A percentile compares a stretch with the other conserved stretches of the same genome.
Evolutionary conservation across 2,888 invertebrate genomes (phyloP).

Genomic region (Adela reaumurella): DNA sequence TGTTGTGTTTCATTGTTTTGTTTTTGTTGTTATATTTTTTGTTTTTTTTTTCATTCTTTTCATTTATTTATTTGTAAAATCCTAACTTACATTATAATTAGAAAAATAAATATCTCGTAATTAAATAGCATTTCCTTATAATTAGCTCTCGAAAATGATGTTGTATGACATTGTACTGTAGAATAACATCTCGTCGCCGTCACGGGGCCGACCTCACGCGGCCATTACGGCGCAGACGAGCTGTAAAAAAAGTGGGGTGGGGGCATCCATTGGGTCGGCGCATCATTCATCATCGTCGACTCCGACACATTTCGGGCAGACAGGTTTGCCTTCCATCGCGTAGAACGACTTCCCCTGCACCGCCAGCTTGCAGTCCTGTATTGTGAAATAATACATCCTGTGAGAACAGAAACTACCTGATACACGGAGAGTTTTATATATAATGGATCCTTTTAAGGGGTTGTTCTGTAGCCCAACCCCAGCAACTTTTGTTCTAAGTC

Average conservation of each 20-base stretch:
- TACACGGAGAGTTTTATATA: slow-evolving; percentile 1
- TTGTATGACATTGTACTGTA: slow-evolving; percentile 1
- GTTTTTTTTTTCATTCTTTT: slow-evolving; percentile 31
- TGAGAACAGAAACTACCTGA: too few relatives aligned
- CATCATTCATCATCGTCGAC: slow-evolving; percentile 75
- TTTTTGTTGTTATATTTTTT: slow-evolving; percentile 17
- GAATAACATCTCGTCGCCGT: slow-evolving; percentile 13
- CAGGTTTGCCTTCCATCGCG: slow-evolving; percentile 95
- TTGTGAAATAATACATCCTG: slow-evolving; percentile 21
- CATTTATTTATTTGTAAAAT: slow-evolving; percentile 53
- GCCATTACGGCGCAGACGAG: slow-evolving; percentile 32
- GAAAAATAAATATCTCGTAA: slow-evolving; percentile 41
- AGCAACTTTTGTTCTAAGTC: too few relatives aligned
- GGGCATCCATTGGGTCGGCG: slow-evolving; percentile 31
- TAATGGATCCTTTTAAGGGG: slow-evolving; percentile 1
- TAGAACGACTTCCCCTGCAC: slow-evolving; percentile 96
- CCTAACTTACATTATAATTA: slow-evolving; percentile 47
- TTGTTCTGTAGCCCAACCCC: too few relatives aligned
- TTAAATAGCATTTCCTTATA: slow-evolving; percentile 24
- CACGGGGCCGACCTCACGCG: slow-evolving; percentile 15
- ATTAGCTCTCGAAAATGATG: neutral
- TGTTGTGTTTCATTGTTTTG: slow-evolving; percentile 14
- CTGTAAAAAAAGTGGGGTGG: slow-evolving; percentile 44
- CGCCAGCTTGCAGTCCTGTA: slow-evolving; percentile 89
- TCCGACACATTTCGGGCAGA: slow-evolving; percentile 91